Base-by-base conservation (phyloP, 2,888 invertebrate genomes). In the Acanthosepion esculentum region DNA sequence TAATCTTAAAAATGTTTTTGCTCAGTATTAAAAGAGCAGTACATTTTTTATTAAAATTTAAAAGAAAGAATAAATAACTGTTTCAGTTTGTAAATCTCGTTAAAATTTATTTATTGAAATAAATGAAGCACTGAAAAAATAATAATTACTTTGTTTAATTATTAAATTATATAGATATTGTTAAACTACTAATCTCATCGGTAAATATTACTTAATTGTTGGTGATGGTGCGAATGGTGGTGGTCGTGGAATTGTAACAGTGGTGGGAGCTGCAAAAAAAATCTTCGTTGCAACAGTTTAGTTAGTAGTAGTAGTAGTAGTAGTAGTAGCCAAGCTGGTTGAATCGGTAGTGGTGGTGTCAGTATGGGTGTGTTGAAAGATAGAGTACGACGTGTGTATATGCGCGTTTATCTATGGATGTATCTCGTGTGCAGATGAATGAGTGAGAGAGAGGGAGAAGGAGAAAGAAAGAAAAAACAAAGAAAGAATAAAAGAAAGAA, bases 281-380 rank as follows among this genome's bases (percentile, higher is more conserved):
- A 78, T 4, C 12, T 78, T 78, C 15, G 78, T 78, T 33, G 78
- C 78, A 78, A 33, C 78, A 41, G 41, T 41, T 12, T 78, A 78
- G n/a, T n/a, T n/a, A n/a, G n/a, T n/a, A n/a, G n/a, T 78, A 78
- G 78, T 78, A n/a, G n/a, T 78, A 78, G 29, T 78, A 78, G 78
- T 78, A n/a, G n/a, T 78, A 78, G 29, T 29, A 78, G 78, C 8
- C 10, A 33, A 12, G 12, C 15, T 78, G 12, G 78, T 78, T 33
- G 78, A 1, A n/a, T 10, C n/a, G 18, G 78, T 33, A n/a, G 78
- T 29, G 8, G 29, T 29, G 15, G 29, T 18, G 33, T n/a, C 33
- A 18, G 78, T 78, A 78, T n/a, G n/a, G n/a, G n/a, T 33, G n/a
- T 33, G 78, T 78, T 78, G n/a, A 78, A 78, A 78, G 78, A 78